phyloP scores from a whole-genome alignment of 1,140 invertebrate genomes.

The Heliothis subflexa region DNA sequence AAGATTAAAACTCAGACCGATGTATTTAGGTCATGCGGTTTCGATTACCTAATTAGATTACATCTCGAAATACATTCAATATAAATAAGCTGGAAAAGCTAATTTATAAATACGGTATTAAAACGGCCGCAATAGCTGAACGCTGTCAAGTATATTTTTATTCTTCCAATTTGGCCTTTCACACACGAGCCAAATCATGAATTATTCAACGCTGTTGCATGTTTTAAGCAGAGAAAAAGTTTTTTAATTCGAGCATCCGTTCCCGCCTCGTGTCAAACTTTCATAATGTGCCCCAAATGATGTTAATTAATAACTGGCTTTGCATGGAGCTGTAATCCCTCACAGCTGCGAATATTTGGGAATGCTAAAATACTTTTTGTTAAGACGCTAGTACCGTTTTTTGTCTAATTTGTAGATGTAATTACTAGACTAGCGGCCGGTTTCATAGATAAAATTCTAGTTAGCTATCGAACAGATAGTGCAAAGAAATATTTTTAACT shows the following conservation, averaged over 20 bases:
- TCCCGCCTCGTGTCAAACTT: constrained; percentile 35
- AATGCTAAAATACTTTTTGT: constrained; percentile 33
- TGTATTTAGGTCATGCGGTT: no score
- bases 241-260: constrained; percentile 48
- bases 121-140: neutral
- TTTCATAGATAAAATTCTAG: no score
- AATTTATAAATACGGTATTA: constrained; percentile 4
- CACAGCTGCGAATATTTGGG: constrained; percentile 22
- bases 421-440: neutral
- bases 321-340: constrained; percentile 36
- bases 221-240: constrained; percentile 46
- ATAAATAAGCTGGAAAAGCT: neutral
- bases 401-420: constrained; percentile 18
- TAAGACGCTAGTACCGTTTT: constrained; percentile 5
- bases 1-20: no score
- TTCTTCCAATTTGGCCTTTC: constrained; percentile 45
- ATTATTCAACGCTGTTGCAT: constrained; percentile 48
- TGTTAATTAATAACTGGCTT: constrained; percentile 46
- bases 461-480: no score
- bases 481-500: no score
- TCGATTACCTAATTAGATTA: neutral
- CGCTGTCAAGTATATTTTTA: constrained; percentile 47
- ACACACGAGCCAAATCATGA: constrained; percentile 41
- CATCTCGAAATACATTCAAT: neutral
- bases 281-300: constrained; percentile 43